Evolutionary conservation across 2,113 vertebrate genomes (phyloP).

Genomic region (Parotia lawesii): DNA sequence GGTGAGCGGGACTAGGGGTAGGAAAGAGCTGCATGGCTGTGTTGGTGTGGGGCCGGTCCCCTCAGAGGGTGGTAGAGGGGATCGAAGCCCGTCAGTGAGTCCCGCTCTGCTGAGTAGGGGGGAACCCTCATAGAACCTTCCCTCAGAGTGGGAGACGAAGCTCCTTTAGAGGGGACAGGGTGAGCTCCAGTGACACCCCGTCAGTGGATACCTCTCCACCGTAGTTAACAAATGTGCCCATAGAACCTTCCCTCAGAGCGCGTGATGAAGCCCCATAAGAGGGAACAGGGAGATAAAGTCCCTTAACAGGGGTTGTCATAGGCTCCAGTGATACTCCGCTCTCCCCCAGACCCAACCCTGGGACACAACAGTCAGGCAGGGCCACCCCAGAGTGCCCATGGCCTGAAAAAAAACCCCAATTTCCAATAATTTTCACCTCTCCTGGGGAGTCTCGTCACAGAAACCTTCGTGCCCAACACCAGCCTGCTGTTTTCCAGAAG

Average conservation of each 20-base stretch:
- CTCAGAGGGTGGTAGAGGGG: too few relatives aligned
- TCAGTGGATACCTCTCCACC: rapidly evolving
- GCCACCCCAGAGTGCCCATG: rapidly evolving
- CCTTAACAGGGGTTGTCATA: rapidly evolving
- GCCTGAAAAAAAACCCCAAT: rapidly evolving
- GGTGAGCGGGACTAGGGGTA: background rate
- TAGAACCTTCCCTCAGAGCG: rapidly evolving
- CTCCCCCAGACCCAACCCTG: background rate
- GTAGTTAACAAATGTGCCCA: too few relatives aligned
- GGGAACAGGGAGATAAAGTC: background rate
- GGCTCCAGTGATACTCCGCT: background rate
- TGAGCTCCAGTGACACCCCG: background rate
- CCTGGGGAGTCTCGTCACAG: rapidly evolving
- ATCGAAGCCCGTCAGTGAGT: rapidly evolving
- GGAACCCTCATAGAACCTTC: rapidly evolving
- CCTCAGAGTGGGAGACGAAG: background rate
- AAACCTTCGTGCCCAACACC: rapidly evolving
- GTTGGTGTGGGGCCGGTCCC: background rate
- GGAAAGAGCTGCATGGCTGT: background rate
- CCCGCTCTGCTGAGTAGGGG: background rate
- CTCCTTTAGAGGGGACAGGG: too few relatives aligned
- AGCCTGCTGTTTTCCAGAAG: background rate
- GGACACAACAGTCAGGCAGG: background rate
- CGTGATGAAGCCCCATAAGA: background rate
- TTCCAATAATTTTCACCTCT: background rate